Base-by-base conservation (phyloP, 2,113 vertebrate genomes). In the Eubucco bourcierii region DNA sequence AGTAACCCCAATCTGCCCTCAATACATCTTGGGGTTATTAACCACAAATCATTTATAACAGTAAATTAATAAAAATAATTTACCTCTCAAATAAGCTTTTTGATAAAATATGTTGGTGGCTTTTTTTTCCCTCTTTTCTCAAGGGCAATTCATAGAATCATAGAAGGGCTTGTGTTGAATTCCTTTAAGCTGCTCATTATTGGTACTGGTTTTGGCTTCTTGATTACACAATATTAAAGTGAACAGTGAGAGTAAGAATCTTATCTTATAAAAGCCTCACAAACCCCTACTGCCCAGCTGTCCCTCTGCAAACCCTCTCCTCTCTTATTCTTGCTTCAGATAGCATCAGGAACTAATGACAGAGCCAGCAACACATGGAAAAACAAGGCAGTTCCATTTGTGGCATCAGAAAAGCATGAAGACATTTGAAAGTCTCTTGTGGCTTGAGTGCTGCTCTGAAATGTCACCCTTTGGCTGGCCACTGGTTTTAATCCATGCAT, bases 41-140 rank as follows among this genome's bases (percentile, higher is more conserved):
- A 87, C 61, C 76, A 85, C 90, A 86, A 93, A 92, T 95, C 67
- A 95, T 88, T 84, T 78, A 94, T 93, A 50, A 34, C 25, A 68
- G 80, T 67, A 63, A 94, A 90, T 88, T 33, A 60, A 59, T n/a
- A 50, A 68, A 71, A 97, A 87, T 75, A 94, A 95, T 96, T 96
- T 80, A 92, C 76, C 72, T 90, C 92, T 78, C 61, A 95, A 76
- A 93, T 80, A 93, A 96, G 87, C 70, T 95, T 95, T 94, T 87
- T 96, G 90, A 94, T 61, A 58, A 93, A 86, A 94, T 79, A 84
- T 91, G 59, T 4, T 52, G 12, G 23, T 25, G 12, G 50, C 12
- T 52, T 52, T 52, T 52, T 52, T 33, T 52, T 87, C 90, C 94
- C 6, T 34, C 18, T 47, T 55, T 31, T 90, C 93, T 95, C 84